Evolutionary conservation across 2,113 vertebrate species (phyloP).

Genomic region (Malurus elegans): DNA sequence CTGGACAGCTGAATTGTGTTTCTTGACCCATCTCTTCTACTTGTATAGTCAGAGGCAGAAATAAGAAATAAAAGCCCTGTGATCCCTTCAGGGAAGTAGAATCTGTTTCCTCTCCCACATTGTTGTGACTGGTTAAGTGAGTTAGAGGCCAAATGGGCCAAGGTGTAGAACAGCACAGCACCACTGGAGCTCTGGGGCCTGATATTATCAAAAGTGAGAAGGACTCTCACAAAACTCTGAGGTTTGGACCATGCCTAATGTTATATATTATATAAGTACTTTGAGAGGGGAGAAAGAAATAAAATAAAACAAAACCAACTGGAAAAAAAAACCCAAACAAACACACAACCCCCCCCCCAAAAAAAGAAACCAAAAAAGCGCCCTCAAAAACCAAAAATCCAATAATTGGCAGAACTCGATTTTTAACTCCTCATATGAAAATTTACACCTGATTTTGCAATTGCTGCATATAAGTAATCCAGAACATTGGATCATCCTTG

Average conservation of each 20-base stretch:
- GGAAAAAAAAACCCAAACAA: fast-evolving
- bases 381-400: no score
- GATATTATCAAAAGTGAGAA: neutral
- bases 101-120: neutral
- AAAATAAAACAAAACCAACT: fast-evolving
- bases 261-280: neutral
- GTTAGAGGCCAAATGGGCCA: neutral
- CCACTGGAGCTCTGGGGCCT: neutral
- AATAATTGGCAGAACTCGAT: neutral
- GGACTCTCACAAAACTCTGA: neutral
- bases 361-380: no score
- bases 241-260: neutral
- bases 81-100: neutral
- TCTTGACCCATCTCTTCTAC: neutral
- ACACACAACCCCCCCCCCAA: no score
- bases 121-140: neutral
- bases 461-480: neutral
- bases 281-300: neutral
- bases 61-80: neutral
- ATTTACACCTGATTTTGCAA: neutral
- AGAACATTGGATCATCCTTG: neutral
- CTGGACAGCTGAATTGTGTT: neutral
- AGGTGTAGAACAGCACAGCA: neutral
- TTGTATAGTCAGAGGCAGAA: neutral
- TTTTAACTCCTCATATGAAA: neutral